A percentile compares a stretch with the other conserved stretches of the same genome.
These are phyloP conservation scores for Cephus cinctus DNA, from an alignment of 1,140 invertebrate genomes.

Conservation along the genomic window DNA sequence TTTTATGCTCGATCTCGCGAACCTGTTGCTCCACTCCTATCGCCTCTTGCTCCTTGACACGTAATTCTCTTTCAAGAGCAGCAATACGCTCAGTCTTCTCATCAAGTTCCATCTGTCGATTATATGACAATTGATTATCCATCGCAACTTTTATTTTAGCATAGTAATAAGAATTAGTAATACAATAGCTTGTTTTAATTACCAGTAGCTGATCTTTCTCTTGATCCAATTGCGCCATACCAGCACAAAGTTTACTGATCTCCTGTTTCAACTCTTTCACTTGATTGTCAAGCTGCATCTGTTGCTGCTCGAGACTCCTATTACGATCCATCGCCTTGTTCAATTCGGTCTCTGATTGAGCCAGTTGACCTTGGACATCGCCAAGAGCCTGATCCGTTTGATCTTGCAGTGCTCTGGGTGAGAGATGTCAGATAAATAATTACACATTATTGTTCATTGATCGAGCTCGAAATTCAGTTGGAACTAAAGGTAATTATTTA, in stretches of 20 bases:
- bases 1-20: conserved; percentile 45
- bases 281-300: conserved; percentile 59
- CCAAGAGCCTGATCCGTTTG: conserved; percentile 63
- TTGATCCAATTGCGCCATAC: conserved; percentile 58
- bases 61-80: conserved; percentile 59
- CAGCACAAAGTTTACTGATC: conserved; percentile 57
- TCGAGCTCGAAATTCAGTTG: too few species aligned
- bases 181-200: conserved; percentile 10
- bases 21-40: conserved; percentile 40
- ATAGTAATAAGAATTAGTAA: neutral
- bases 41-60: conserved; percentile 48
- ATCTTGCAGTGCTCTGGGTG: conserved; percentile 60
- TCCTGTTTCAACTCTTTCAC: conserved; percentile 58
- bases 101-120: conserved; percentile 57
- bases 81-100: conserved; percentile 60
- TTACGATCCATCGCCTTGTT: conserved; percentile 56
- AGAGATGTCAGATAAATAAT: conserved; percentile 48
- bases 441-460: too few species aligned
- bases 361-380: conserved; percentile 60
- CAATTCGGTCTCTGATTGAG: conserved; percentile 58
- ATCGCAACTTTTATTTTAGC: conserved; percentile 8
- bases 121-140: neutral
- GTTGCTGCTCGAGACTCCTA: conserved; percentile 57
- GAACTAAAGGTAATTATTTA: too few species aligned
- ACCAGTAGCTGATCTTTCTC: conserved; percentile 63